Conservation (phyloP, 1,140 invertebrate species). For the Drosophila lacteicornis region DNA sequence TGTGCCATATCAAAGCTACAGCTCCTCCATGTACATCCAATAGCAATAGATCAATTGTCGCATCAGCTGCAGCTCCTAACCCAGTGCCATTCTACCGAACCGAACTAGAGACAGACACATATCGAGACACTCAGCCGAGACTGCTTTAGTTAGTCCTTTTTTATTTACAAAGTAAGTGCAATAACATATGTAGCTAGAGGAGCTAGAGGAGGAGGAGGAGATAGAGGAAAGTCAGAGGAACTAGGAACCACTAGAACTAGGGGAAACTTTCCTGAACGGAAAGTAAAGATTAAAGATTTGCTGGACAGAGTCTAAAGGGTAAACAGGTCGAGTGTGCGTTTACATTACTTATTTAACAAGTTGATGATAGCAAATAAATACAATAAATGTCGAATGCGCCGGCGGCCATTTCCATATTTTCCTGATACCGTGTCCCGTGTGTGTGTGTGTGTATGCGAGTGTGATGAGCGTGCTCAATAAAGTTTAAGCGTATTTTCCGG, state of each 20-base stretch:
- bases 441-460: slow-evolving; percentile 18
- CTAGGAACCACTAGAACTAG: slow-evolving; percentile 22
- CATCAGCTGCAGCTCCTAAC: slow-evolving; percentile 49
- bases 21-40: slow-evolving; percentile 45
- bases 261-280: slow-evolving; percentile 13
- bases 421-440: slow-evolving; percentile 2
- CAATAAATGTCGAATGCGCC: slow-evolving; percentile 42
- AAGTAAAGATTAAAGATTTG: slow-evolving; percentile 48
- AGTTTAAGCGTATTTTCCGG: slow-evolving; percentile 59
- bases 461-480: slow-evolving; percentile 75
- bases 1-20: slow-evolving; percentile 77
- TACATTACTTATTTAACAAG: slow-evolving; percentile 42
- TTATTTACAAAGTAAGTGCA: slow-evolving; percentile 66
- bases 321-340: slow-evolving; percentile 37
- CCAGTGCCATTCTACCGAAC: slow-evolving; percentile 52
- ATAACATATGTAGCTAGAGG: slow-evolving; percentile 43
- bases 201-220: neutral
- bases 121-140: slow-evolving; percentile 69
- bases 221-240: slow-evolving; percentile 4
- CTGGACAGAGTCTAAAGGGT: slow-evolving; percentile 72
- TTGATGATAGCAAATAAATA: slow-evolving; percentile 35
- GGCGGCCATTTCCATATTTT: slow-evolving; percentile 30
- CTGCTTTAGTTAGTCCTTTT: slow-evolving; percentile 79
- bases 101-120: slow-evolving; percentile 44
- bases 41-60: slow-evolving; percentile 51